phyloP scores from a whole-genome alignment of 2,888 invertebrate species.

The Andrena hattorfiana region DNA sequence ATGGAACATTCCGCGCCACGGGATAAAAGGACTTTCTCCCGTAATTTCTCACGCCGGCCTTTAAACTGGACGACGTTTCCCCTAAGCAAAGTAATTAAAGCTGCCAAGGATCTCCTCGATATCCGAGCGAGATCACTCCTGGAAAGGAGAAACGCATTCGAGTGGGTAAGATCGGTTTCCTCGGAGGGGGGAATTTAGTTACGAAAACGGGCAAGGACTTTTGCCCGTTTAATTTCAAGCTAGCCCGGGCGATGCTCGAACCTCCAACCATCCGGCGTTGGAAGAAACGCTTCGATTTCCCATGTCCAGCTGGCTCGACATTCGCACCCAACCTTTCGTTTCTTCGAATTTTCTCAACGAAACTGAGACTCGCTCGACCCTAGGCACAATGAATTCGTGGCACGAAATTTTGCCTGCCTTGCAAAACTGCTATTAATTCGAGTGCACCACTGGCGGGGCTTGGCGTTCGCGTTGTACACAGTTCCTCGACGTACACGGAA shows the following conservation, averaged over 20 bases:
- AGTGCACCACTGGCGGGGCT: constrained; percentile 64
- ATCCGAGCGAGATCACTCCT: constrained; percentile 3
- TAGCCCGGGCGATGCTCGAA: constrained; percentile 26
- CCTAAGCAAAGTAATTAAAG: constrained; percentile 44
- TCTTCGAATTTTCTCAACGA: neutral
- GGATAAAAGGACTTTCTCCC: constrained; percentile 27
- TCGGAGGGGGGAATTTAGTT: constrained; percentile 58
- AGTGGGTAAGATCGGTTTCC: constrained; percentile 55
- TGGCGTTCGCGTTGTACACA: constrained; percentile 38
- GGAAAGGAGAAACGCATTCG: constrained; percentile 16
- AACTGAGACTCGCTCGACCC: neutral
- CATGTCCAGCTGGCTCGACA: neutral
- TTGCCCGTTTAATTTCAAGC: constrained; percentile 62
- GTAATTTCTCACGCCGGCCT: constrained; percentile 33
- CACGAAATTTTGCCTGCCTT: constrained; percentile 44
- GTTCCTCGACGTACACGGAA: constrained; percentile 53
- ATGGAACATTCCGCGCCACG: constrained; percentile 18
- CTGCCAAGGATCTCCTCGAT: constrained; percentile 20
- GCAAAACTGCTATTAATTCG: constrained; percentile 72
- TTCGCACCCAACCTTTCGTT: constrained; percentile 30
- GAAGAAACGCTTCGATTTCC: constrained; percentile 25
- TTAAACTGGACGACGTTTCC: constrained; percentile 42
- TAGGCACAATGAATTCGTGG: constrained; percentile 13
- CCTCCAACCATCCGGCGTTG: constrained; percentile 9
- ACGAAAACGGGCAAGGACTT: constrained; percentile 47